phyloP scores from a whole-genome alignment of 1,140 invertebrate genomes.

The Heterodera schachtii region DNA sequence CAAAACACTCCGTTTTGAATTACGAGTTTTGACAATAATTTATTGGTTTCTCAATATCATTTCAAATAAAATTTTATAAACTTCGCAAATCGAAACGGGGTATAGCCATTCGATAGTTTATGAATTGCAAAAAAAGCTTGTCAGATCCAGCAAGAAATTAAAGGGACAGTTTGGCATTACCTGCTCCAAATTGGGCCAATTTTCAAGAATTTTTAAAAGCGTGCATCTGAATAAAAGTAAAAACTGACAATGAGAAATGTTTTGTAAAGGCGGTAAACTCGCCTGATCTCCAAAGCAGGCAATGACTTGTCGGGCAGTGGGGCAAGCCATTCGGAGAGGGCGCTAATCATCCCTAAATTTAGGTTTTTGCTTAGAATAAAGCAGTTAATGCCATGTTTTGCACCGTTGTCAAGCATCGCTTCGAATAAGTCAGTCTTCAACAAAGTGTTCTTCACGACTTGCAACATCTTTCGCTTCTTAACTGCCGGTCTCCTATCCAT shows the following conservation, averaged over 20 bases:
- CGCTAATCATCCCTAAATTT: conserved; percentile 55
- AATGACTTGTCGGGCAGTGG: conserved; percentile 94
- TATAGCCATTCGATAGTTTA: no score
- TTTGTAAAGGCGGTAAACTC: conserved; percentile 69
- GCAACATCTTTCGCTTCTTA: conserved; percentile 58
- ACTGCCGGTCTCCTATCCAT: conserved; percentile 55
- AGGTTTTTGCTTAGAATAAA: background rate
- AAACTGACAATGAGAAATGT: conserved; percentile 63
- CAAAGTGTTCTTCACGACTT: conserved; percentile 46
- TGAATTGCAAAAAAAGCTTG: no score
- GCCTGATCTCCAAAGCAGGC: conserved; percentile 81
- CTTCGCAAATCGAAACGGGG: no score
- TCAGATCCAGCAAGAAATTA: no score
- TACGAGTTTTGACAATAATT: no score
- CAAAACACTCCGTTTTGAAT: no score
- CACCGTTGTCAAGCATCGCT: conserved; percentile 58
- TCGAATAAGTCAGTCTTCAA: conserved; percentile 58
- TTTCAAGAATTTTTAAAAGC: conserved; percentile 76
- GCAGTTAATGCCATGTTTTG: background rate
- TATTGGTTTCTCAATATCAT: no score
- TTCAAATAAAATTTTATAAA: no score
- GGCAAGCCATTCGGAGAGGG: conserved; percentile 72
- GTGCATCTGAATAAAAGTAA: conserved; percentile 73
- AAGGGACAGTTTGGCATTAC: conserved; percentile 58
- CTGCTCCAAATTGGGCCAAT: conserved; percentile 52